These are phyloP conservation scores for Nezara viridula DNA, from an alignment of 2,888 invertebrate species.

Conservation along the genomic window DNA sequence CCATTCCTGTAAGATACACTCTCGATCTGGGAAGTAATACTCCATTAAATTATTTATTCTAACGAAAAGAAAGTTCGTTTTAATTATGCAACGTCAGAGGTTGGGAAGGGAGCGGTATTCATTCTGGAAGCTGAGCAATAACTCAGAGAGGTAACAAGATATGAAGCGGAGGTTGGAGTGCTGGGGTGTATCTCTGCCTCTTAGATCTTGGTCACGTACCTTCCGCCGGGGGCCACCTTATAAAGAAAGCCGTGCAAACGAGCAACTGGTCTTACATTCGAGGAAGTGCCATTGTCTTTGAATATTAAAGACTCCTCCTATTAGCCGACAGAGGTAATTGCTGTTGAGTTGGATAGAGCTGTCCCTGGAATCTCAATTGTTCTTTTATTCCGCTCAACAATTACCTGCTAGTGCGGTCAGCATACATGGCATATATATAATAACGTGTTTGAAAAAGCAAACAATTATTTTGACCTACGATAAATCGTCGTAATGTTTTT, in stretches of 20 bases:
- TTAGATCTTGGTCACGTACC: constrained; percentile 26
- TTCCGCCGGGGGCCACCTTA: neutral
- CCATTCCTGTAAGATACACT: too few relatives aligned
- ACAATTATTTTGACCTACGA: too few relatives aligned
- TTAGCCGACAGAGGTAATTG: neutral
- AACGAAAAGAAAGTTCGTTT: neutral
- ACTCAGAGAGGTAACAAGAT: constrained; percentile 33
- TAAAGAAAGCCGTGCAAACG: constrained; percentile 41
- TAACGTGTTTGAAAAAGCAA: too few relatives aligned
- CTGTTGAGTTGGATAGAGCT: neutral
- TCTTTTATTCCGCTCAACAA: neutral
- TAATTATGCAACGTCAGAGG: neutral
- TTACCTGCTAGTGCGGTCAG: neutral
- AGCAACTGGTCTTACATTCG: constrained; percentile 56
- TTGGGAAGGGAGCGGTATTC: neutral
- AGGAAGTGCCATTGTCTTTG: constrained; percentile 49
- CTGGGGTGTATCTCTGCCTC: neutral
- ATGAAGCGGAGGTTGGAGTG: neutral
- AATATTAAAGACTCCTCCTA: constrained; percentile 26
- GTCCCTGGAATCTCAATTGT: constrained; percentile 15
- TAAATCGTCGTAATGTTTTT: too few relatives aligned
- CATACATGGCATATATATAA: neutral
- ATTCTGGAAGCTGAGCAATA: neutral
- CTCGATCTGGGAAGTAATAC: too few relatives aligned
- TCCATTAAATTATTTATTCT: neutral